Conservation (phyloP, 2,888 invertebrate species). For the Hermaeophaga mercurialis region DNA sequence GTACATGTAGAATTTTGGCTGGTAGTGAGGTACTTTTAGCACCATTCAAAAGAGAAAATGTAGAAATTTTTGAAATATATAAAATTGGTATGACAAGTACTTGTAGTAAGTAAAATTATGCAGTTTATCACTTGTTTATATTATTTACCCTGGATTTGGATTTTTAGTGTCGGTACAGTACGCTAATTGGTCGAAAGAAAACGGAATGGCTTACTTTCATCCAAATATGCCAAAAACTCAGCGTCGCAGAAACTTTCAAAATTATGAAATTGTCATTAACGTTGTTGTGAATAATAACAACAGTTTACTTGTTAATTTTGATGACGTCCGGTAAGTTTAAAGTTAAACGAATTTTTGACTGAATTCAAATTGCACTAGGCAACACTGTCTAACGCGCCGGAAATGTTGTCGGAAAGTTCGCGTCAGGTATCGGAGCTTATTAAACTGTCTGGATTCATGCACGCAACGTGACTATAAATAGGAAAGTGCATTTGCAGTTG, state of each 20-base stretch:
- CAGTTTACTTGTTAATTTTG: conserved; percentile 27
- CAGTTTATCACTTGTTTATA: no score
- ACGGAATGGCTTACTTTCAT: conserved; percentile 18
- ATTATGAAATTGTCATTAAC: conserved; percentile 22
- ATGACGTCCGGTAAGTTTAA: conserved; percentile 35
- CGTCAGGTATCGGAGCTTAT: no score
- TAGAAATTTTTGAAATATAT: conserved; percentile 30
- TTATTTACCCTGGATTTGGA: no score
- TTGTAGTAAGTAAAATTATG: conserved; percentile 28
- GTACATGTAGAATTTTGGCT: conserved; percentile 17
- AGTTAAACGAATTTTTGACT: no score
- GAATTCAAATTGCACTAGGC: no score
- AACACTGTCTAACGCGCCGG: no score
- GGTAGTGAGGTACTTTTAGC: conserved; percentile 30
- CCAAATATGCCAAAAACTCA: conserved; percentile 15
- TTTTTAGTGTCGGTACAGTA: conserved; percentile 34
- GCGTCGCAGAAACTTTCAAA: conserved; percentile 34
- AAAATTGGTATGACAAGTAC: conserved; percentile 23
- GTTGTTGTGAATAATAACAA: conserved; percentile 31
- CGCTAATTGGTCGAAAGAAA: conserved; percentile 33
- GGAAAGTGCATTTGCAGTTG: no score
- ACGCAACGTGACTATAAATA: no score
- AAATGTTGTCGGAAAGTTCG: no score
- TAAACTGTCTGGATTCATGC: no score
- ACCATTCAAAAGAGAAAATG: conserved; percentile 8